Evolutionary conservation across 2,888 invertebrate genomes (phyloP).

Genomic region (Sphaeridia pumilis): DNA sequence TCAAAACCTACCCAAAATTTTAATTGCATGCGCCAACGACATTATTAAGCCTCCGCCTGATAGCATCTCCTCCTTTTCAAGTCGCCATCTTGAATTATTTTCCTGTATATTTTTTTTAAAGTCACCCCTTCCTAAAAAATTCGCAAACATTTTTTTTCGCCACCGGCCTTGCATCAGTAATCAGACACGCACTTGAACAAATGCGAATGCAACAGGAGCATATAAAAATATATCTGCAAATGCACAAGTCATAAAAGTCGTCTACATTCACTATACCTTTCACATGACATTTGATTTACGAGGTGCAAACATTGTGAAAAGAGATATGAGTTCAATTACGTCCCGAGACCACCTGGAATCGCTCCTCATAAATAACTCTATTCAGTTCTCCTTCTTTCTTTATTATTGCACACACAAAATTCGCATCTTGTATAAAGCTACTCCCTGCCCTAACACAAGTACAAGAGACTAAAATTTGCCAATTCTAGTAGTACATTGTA

Average conservation of each 20-base stretch:
- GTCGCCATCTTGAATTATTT: not conserved
- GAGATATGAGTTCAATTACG: not conserved
- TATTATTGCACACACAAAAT: too few species aligned
- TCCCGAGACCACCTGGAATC: not conserved
- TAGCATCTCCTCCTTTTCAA: not conserved
- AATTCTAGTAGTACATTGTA: too few species aligned
- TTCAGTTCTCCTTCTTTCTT: too few species aligned
- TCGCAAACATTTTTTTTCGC: not conserved
- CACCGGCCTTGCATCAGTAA: not conserved
- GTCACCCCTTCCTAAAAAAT: not conserved
- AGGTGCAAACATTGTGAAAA: not conserved
- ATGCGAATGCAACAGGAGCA: not conserved
- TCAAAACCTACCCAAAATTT: too few species aligned
- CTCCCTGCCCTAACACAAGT: too few species aligned
- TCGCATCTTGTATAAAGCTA: too few species aligned
- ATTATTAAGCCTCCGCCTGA: too few species aligned
- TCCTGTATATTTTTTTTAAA: not conserved
- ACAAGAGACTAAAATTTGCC: too few species aligned
- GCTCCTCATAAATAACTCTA: not conserved
- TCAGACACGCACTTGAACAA: not conserved
- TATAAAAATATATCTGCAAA: not conserved
- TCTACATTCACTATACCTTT: too few species aligned
- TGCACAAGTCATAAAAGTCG: not conserved
- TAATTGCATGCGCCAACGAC: too few species aligned
- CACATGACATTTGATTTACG: not conserved